These are phyloP conservation scores for Carapus acus DNA, from an alignment of 2,797 vertebrate species.

Conservation along the genomic window DNA sequence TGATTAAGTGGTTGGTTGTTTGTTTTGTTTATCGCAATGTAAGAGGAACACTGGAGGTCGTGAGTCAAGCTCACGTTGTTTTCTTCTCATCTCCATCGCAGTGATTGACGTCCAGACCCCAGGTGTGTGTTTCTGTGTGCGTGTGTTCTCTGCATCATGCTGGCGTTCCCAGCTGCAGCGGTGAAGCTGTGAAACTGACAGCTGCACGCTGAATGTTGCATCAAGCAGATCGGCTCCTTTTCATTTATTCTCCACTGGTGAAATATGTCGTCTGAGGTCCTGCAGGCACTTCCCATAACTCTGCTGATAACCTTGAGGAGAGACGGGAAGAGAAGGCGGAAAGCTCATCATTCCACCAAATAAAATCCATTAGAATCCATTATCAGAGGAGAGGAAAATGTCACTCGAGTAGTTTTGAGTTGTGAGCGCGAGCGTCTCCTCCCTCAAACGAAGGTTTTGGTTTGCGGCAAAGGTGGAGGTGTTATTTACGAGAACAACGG, in stretches of 20 bases:
- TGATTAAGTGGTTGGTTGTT: no score
- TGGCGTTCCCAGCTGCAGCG: no score
- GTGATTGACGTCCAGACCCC: no score
- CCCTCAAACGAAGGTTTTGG: constrained; percentile 11
- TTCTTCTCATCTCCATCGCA: no score
- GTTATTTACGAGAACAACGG: constrained; percentile 13
- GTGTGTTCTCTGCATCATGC: no score
- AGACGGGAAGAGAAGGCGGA: constrained; percentile 35
- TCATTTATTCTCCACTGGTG: constrained; percentile 43
- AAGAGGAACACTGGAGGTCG: no score
- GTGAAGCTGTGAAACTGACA: no score
- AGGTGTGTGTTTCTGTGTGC: no score
- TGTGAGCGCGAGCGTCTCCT: constrained; percentile 1
- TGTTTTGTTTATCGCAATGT: no score
- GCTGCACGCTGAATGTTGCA: constrained; percentile 30
- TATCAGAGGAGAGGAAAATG: constrained; percentile 29
- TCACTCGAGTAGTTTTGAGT: constrained; percentile 16
- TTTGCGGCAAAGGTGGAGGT: constrained; percentile 4
- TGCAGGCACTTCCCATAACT: constrained; percentile 29
- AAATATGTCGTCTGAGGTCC: constrained; percentile 39
- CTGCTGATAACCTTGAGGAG: constrained; percentile 58
- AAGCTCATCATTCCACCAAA: constrained; percentile 51
- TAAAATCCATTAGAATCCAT: constrained; percentile 13
- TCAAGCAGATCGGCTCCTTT: constrained; percentile 48
- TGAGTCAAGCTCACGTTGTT: no score